These are phyloP conservation scores for Mionectes olivaceus DNA, from an alignment of 2,797 vertebrate genomes.

Conservation along the genomic window DNA sequence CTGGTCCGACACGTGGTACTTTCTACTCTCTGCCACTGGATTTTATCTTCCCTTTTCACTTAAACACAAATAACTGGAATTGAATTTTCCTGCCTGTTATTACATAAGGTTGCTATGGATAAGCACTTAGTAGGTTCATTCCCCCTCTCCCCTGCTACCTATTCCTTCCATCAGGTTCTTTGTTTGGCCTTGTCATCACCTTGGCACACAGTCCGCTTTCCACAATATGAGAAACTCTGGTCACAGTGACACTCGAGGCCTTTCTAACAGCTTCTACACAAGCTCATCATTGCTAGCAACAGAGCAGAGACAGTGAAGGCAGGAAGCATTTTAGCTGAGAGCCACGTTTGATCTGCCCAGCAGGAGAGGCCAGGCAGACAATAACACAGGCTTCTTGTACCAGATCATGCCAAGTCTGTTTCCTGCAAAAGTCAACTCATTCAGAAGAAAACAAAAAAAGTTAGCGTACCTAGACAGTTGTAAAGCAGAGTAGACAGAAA, in stretches of 20 bases:
- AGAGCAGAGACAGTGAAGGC: neutral
- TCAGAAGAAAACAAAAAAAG: slow-evolving; percentile 1
- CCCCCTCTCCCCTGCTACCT: neutral
- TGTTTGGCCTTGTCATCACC: neutral
- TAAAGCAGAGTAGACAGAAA: neutral
- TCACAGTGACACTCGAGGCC: neutral
- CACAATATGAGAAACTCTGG: neutral
- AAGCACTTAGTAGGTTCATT: neutral
- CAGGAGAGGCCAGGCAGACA: neutral
- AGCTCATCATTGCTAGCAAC: neutral
- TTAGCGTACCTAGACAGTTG: neutral
- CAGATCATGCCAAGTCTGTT: neutral
- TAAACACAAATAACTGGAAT: neutral
- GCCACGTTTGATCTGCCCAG: neutral
- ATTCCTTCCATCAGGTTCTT: neutral
- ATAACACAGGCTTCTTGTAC: neutral
- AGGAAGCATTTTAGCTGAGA: neutral
- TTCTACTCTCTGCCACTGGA: neutral
- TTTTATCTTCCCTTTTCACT: neutral
- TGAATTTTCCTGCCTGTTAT: neutral
- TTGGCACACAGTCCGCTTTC: neutral
- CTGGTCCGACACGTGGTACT: fast-evolving
- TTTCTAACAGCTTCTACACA: neutral
- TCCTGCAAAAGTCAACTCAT: slow-evolving; percentile 15
- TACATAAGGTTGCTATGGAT: neutral